These are phyloP conservation scores for Atherinomorus stipes DNA, from an alignment of 2,113 vertebrate species.

Conservation along the genomic window DNA sequence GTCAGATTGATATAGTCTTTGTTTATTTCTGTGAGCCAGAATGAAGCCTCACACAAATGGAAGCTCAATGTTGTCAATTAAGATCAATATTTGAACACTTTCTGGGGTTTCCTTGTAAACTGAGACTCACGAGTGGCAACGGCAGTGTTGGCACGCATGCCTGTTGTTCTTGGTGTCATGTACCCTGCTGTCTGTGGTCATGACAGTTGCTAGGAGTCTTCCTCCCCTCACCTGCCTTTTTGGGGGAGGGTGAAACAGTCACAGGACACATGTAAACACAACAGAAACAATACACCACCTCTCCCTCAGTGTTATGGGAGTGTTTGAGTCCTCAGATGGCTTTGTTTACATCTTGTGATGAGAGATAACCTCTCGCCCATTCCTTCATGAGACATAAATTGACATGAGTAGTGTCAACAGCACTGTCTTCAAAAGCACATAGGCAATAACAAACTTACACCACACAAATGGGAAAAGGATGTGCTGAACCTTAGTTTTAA, in stretches of 20 bases:
- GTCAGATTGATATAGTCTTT: neutral
- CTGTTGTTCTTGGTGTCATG: slow-evolving; percentile 12
- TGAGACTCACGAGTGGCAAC: neutral
- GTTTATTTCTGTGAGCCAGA: neutral
- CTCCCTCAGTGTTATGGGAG: neutral
- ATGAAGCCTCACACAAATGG: neutral
- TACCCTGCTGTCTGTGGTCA: neutral
- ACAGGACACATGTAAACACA: slow-evolving; percentile 40
- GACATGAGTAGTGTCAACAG: slow-evolving; percentile 44
- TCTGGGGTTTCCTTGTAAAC: slow-evolving; percentile 56
- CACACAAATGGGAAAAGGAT: neutral
- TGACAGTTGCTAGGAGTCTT: slow-evolving; percentile 39
- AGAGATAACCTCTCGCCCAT: slow-evolving; percentile 49
- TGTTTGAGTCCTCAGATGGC: slow-evolving; percentile 9
- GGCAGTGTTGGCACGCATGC: neutral
- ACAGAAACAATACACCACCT: slow-evolving; percentile 40
- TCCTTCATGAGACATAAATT: slow-evolving; percentile 23
- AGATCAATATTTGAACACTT: slow-evolving; percentile 51
- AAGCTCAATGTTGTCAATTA: slow-evolving; percentile 6
- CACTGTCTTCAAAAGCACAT: slow-evolving; percentile 6
- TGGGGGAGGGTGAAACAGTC: slow-evolving; percentile 18
- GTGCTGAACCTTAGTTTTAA: neutral
- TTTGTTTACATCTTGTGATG: slow-evolving; percentile 51
- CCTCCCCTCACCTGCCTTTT: neutral
- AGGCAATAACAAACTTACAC: neutral